A percentile compares a stretch with the other conserved stretches of the same genome.
Evolutionary conservation across 2,888 invertebrate species (phyloP).

Genomic region (Volucella inanis): DNA sequence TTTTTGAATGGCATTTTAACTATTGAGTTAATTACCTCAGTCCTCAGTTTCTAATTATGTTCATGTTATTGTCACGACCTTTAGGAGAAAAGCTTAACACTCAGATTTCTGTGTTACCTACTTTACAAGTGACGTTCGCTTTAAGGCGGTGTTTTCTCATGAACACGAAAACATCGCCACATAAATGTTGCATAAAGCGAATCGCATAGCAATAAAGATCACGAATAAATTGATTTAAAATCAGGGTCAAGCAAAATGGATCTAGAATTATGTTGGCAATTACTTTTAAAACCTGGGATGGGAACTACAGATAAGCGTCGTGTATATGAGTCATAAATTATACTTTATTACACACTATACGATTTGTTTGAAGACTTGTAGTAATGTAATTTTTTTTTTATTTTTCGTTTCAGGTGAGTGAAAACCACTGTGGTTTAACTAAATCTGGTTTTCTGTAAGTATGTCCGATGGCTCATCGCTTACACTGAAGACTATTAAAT

Average conservation of each 20-base stretch:
- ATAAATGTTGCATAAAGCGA: background rate
- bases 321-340: conserved; percentile 13
- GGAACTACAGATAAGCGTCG: background rate
- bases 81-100: too few species aligned
- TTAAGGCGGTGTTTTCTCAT: conserved; percentile 2
- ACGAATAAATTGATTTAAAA: conserved; percentile 14
- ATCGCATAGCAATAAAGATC: conserved; percentile 26
- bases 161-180: conserved; percentile 13
- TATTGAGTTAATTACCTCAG: too few species aligned
- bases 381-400: conserved; percentile 1
- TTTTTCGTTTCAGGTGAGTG: conserved; percentile 47
- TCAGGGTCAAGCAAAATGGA: conserved; percentile 24
- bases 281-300: background rate
- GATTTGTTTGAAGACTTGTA: background rate
- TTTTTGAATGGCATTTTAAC: too few species aligned
- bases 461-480: too few species aligned
- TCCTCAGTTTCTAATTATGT: too few species aligned
- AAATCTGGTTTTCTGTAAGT: too few species aligned
- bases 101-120: background rate
- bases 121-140: background rate
- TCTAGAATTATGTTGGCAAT: conserved; percentile 7
- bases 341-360: background rate
- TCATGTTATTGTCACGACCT: too few species aligned
- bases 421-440: background rate
- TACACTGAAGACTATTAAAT: too few species aligned